Conservation (phyloP, 2,797 vertebrate species). For the Melopsittacus undulatus region DNA sequence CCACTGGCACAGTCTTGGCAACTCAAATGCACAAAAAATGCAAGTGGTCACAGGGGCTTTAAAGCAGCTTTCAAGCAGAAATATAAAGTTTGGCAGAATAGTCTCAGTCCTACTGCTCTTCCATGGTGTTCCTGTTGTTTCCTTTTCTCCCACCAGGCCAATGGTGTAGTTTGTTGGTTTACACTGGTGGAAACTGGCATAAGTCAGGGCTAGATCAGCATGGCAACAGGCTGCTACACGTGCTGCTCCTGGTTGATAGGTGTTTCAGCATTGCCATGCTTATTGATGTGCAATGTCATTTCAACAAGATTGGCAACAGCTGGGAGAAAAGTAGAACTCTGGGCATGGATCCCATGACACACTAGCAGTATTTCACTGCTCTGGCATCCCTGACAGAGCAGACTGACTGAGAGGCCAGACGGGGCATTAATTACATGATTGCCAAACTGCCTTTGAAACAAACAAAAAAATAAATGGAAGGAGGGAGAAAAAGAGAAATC, state of each 20-base stretch:
- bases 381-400: not conserved
- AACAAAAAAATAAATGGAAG: not conserved
- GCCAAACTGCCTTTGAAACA: not conserved
- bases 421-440: not conserved
- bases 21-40: not conserved
- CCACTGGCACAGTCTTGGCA: not conserved
- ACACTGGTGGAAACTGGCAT: not conserved
- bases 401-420: not conserved
- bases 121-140: rapidly evolving
- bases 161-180: not conserved
- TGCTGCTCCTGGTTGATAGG: not conserved
- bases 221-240: not conserved
- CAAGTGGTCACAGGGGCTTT: not conserved
- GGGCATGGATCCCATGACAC: not conserved
- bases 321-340: not conserved
- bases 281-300: not conserved
- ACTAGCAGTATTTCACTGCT: not conserved
- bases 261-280: not conserved
- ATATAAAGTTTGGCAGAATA: not conserved
- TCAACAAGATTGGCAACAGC: not conserved
- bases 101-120: not conserved
- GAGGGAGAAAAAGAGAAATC: not conserved
- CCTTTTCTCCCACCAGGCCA: not conserved
- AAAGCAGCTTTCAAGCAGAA: not conserved
- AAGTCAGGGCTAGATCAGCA: not conserved